Evolutionary conservation across 2,888 invertebrate species (phyloP), one percentile per base, ranked within the genome.

Genomic region (Tryphoninae sp.): DNA sequence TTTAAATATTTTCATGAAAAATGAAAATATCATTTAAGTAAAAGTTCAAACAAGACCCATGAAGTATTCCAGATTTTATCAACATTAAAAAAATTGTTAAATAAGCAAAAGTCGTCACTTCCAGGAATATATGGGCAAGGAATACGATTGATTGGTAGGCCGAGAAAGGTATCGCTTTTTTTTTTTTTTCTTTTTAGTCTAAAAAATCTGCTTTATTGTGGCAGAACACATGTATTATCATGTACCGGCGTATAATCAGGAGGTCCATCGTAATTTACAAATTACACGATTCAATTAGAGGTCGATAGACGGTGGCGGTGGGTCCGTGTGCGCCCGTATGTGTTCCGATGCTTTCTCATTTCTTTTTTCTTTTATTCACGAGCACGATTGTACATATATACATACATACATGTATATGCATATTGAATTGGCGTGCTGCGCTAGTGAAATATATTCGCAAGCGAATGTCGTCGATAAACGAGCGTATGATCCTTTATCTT

Each of bases 131-230:
- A 51, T 40, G 68, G 22, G 23, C 13, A 9, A 42, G 22, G 55
- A 77, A 72, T 73, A 42, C 45, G 40, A 53, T 6, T 13, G 11
- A 55, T 26, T n/a, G 49, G 74, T 62, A 16, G 26, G 40, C 19
- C n/a, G 19, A 77, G 59, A 62, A 78, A 83, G 67, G 64, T 78
- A 83, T 77, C 45, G 33, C 55, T 61, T 22, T 23, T 40, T 62
- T 22, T 23, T 40, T 62, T 40, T 51, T 76, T 26, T 33, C 33
- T 33, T 49, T 83, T 88, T 87, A 88, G 87, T 87, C 90, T 89
- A 89, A 90, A 91, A 90, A 91, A 91, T 91, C 91, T 91, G 91
- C 91, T 91, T 91, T 91, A 91, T 91, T 91, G 90, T 90, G 91
- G 91, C 91, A 91, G 91, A 90, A 90, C 91, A 91, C 91, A 91